Base-by-base conservation (phyloP, 2,888 invertebrate genomes). In the Trypoxylon attenuatum region DNA sequence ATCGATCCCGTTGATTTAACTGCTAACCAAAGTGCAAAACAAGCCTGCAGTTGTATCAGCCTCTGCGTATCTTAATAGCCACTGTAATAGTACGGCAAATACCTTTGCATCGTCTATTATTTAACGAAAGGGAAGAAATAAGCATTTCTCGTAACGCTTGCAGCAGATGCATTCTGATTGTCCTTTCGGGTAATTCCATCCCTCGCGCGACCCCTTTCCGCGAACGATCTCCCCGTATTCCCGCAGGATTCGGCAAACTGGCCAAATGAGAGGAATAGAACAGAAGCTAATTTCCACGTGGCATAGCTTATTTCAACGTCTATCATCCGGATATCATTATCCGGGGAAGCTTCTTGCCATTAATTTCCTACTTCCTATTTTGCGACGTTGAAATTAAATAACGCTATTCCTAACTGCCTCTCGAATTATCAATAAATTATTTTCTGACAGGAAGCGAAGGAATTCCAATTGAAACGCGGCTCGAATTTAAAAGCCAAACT, bases 11-110 rank as follows among this genome's bases (percentile, higher is more conserved):
- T 57, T 67, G 60, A 67, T 56, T 62, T 61, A 59, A 56, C 51
- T 55, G 55, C 62, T 63, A 70, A 70, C 69, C 51, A 51, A 43
- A 57, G 56, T 33, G 50, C 61, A 56, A 63, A 27, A 25, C 41
- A 15, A 42, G 25, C 25, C 10, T 16, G 13, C 13, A 15, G 4
- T 10, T 23, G 15, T 23, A 41, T 43, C 42, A 19, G 21, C 63
- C 38, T 47, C 6, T 19, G 33, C 21, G 19, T 29, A n/a, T 22
- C 21, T 27, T 18, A 15, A 22, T 22, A 42, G 19, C 39, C 18
- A 47, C 39, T 27, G 33, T 46, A n/a, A n/a, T n/a, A n/a, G n/a
- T n/a, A n/a, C n/a, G n/a, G n/a, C n/a, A n/a, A n/a, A n/a, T n/a
- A n/a, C n/a, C n/a, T n/a, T 59, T 53, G 67, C 61, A 66, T 66